phyloP scores from a whole-genome alignment of 2,888 invertebrate species.

The Alloplasta piceator region DNA sequence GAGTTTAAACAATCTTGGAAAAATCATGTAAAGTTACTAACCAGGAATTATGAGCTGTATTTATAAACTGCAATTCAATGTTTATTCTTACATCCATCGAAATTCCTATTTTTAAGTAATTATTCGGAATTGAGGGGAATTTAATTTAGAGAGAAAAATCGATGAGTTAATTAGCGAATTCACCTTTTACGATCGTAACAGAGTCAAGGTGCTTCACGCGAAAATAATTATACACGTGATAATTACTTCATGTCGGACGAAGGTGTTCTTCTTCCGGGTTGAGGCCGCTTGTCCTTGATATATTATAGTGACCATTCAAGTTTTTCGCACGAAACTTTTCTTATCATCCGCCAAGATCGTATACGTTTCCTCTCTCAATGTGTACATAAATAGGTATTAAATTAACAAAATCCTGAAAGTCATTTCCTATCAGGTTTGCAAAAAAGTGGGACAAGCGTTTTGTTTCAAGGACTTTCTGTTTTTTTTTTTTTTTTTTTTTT shows the following conservation, averaged over 20 bases:
- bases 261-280: conserved; percentile 28
- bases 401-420: conserved; percentile 44
- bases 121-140: background rate
- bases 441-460: conserved; percentile 1
- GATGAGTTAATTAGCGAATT: background rate
- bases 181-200: background rate
- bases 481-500: conserved; percentile 25
- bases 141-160: background rate
- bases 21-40: too few species aligned
- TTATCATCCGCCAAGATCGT: conserved; percentile 47
- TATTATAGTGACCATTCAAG: conserved; percentile 53
- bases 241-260: background rate
- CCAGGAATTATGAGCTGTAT: too few species aligned
- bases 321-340: conserved; percentile 55
- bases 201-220: background rate
- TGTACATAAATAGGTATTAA: conserved; percentile 3
- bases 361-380: background rate
- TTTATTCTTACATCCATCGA: background rate
- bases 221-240: background rate
- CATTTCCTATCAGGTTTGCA: conserved; percentile 13
- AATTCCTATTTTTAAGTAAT: background rate
- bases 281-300: conserved; percentile 39
- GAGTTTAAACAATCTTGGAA: too few species aligned
- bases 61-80: background rate
- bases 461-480: conserved; percentile 21